Conservation (phyloP, 2,888 invertebrate species). For the Drosophila birchii region DNA sequence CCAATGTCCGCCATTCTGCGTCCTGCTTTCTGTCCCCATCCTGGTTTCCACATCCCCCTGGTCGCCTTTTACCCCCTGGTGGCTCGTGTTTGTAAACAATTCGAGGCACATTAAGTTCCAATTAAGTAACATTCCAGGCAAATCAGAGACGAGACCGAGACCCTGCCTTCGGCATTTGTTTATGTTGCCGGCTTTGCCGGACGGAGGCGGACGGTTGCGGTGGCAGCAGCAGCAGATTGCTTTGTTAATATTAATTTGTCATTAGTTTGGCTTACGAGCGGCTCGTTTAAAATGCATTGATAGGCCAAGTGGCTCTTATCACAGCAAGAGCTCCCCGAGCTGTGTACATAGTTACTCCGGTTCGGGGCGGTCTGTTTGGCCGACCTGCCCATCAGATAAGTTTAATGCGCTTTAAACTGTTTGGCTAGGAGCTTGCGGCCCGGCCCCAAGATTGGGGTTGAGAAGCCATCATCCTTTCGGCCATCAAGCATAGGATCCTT, state of each 20-base stretch:
- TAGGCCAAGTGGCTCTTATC: constrained; percentile 68
- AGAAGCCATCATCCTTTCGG: constrained; percentile 39
- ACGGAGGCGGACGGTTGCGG: constrained; percentile 7
- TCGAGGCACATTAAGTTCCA: constrained; percentile 77
- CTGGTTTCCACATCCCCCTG: neutral
- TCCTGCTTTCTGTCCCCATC: constrained; percentile 3
- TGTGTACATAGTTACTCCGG: constrained; percentile 42
- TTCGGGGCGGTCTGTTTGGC: neutral
- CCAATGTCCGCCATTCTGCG: constrained; percentile 18
- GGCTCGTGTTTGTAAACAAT: constrained; percentile 69
- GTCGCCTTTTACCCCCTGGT: constrained; percentile 6
- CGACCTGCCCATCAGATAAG: constrained; percentile 66
- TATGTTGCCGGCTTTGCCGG: constrained; percentile 52
- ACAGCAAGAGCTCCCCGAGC: constrained; percentile 22
- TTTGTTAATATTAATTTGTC: constrained; percentile 81
- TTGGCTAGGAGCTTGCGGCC: constrained; percentile 59
- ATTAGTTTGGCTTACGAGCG: constrained; percentile 73
- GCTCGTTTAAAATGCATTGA: constrained; percentile 79
- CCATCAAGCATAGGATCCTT: constrained; percentile 37
- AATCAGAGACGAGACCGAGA: constrained; percentile 55
- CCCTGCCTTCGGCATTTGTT: constrained; percentile 31
- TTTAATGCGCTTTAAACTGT: constrained; percentile 79
- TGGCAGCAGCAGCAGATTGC: constrained; percentile 62
- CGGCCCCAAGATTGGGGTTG: neutral
- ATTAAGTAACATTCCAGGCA: constrained; percentile 73